Percentiles rank a stretch among this genome's conserved stretches.
Conservation (phyloP, 2,888 invertebrate genomes). For the Axea sp. region DNA sequence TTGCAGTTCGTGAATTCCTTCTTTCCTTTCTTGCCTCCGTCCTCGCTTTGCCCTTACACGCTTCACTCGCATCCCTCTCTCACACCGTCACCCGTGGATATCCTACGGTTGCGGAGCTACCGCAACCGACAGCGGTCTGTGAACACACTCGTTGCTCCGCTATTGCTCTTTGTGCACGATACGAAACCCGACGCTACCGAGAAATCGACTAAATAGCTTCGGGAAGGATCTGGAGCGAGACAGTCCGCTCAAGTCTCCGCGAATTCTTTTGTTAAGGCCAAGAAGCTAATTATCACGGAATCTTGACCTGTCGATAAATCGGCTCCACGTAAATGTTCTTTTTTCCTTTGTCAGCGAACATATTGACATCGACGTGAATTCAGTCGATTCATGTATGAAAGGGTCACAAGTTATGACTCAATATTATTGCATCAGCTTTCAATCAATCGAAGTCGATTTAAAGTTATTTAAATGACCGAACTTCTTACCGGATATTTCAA, state of each 20-base stretch:
- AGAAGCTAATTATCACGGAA: conserved; percentile 55
- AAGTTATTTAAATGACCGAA: too few relatives aligned
- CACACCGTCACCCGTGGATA: conserved; percentile 47
- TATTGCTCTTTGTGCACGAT: conserved; percentile 62
- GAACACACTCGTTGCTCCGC: conserved; percentile 40
- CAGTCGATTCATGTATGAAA: background rate
- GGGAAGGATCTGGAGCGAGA: conserved; percentile 51
- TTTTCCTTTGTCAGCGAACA: background rate
- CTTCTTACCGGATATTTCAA: too few relatives aligned
- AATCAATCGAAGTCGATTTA: too few relatives aligned
- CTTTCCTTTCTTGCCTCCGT: conserved; percentile 69
- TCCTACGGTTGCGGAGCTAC: conserved; percentile 31
- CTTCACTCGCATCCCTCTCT: conserved; percentile 52
- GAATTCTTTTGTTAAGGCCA: conserved; percentile 58
- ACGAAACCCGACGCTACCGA: conserved; percentile 63
- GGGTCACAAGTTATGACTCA: background rate
- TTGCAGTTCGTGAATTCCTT: conserved; percentile 78
- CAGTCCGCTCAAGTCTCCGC: conserved; percentile 20
- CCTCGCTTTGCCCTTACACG: conserved; percentile 62
- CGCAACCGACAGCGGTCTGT: conserved; percentile 48
- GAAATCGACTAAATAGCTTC: conserved; percentile 59
- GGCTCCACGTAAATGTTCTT: conserved; percentile 15
- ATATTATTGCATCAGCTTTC: too few relatives aligned
- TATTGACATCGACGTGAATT: background rate
- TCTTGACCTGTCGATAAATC: conserved; percentile 42